Evolutionary conservation across 2,113 vertebrate genomes (phyloP), one percentile per base, ranked within the genome.

Genomic region (Oenanthe melanoleuca): DNA sequence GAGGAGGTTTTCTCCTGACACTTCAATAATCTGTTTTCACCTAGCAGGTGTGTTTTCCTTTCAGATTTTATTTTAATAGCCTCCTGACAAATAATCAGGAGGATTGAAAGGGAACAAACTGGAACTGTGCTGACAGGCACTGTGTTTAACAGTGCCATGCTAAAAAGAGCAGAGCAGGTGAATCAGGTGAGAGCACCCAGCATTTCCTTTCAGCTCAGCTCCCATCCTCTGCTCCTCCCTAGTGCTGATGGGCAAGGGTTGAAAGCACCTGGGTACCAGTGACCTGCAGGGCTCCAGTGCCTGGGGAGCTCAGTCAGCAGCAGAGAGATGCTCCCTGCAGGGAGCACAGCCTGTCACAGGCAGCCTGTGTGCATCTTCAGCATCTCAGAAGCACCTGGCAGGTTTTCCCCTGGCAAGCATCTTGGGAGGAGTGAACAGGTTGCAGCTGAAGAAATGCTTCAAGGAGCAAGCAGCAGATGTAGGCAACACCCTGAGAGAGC

Each of bases 31-130:
- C 49, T 81, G 45, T 73, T 80, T 95, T 91, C 84, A 75, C 81
- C 45, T 85, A 94, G 56, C 63, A 91, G 81, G 93, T 93, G 78
- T 92, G 59, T 87, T 88, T 96, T 94, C 50, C 66, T 95, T 94
- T 81, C 71, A 80, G 63, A 57, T n/a, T 29, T 73, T 93, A 26
- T 92, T 70, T 80, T 93, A 92, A 73, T 77, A 94, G 38, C n/a
- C 47, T 75, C 45, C 79, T 77, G 40, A 88, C 94, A 89, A 89
- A 92, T 65, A 80, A 77, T 69, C 71, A 77, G 53, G 38, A 89
- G 50, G 80, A 70, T 1, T 82, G 59, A 50, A 93, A 82, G n/a
- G 70, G 34, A 88, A 63, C 2, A 1, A 88, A 40, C 15, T 50
- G 69, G 63, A 77, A 69, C 80, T 77, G 59, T 55, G 63, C 63